Base-by-base conservation (phyloP, 2,888 invertebrate genomes). In the Platycnemis pennipes region DNA sequence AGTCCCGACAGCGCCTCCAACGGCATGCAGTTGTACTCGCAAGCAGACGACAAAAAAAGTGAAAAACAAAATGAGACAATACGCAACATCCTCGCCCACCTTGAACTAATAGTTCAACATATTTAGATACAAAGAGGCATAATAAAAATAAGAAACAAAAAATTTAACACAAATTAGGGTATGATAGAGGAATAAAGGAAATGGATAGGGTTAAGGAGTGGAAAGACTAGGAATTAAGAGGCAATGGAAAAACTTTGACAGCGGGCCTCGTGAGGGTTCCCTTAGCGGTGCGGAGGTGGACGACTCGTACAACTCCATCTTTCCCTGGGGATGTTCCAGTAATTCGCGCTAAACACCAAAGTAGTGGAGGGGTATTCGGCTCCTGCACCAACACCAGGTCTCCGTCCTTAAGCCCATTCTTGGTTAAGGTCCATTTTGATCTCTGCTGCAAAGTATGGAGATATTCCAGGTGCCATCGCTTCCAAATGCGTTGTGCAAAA, bases 401-500 rank as follows among this genome's bases (percentile, higher is more conserved):
- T 85, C 85, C 85, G 8, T 85, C 85, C 85, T 85, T 85, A 11
- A 85, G 85, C 31, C 85, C 85, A 37, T 31, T n/a, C n/a, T n/a
- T n/a, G n/a, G n/a, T n/a, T n/a, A n/a, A n/a, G n/a, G n/a, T n/a
- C n/a, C n/a, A n/a, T n/a, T n/a, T n/a, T n/a, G n/a, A n/a, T n/a
- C n/a, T n/a, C n/a, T n/a, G n/a, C n/a, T n/a, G n/a, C n/a, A n/a
- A n/a, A n/a, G n/a, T n/a, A n/a, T n/a, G n/a, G n/a, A n/a, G n/a
- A n/a, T n/a, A n/a, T n/a, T n/a, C n/a, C n/a, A n/a, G n/a, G n/a
- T n/a, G n/a, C n/a, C n/a, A n/a, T n/a, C n/a, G n/a, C n/a, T n/a
- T n/a, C 85, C 85, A 85, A 31, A 56, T 7, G 19, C 19, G 56
- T 56, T 56, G 56, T 13, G 56, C 19, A 7, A 56, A 19, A 19